Conservation (phyloP, 92 coral and sea anemone species). For the Porites cylindrica region DNA sequence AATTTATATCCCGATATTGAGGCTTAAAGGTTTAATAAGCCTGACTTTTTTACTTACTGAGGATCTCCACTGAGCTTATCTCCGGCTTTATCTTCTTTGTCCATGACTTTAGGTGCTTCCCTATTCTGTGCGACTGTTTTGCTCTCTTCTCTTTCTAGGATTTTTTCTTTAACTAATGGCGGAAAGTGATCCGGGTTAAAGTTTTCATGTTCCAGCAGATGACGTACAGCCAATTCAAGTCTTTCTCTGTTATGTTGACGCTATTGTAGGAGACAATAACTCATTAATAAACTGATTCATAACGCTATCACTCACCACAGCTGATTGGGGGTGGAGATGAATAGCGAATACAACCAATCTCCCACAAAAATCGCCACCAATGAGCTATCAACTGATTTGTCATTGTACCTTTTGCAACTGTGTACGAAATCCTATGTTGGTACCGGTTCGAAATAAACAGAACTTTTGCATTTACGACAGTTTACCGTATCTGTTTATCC, state of each 20-base stretch:
- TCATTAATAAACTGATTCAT: not conserved
- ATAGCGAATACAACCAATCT: not conserved
- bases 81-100: not conserved
- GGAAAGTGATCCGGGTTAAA: conserved; percentile 22
- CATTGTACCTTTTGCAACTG: too few relatives aligned
- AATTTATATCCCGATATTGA: too few relatives aligned
- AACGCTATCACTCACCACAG: too few relatives aligned
- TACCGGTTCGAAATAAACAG: too few relatives aligned
- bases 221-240: conserved; percentile 77
- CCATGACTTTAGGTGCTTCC: not conserved
- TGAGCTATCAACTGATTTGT: too few relatives aligned
- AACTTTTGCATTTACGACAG: too few relatives aligned
- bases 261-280: conserved; percentile 45
- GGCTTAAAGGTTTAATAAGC: too few relatives aligned
- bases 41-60: conserved; percentile 6
- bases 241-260: conserved; percentile 78
- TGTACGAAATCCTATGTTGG: too few relatives aligned
- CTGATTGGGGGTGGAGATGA: not conserved
- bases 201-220: conserved; percentile 80
- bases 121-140: not conserved
- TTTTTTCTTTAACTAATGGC: not conserved
- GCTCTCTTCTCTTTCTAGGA: not conserved
- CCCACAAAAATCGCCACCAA: too few relatives aligned
- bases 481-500: too few relatives aligned
- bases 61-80: not conserved